Evolutionary conservation across 2,113 vertebrate species (phyloP).

Genomic region (Beaufortia kweichowensis): DNA sequence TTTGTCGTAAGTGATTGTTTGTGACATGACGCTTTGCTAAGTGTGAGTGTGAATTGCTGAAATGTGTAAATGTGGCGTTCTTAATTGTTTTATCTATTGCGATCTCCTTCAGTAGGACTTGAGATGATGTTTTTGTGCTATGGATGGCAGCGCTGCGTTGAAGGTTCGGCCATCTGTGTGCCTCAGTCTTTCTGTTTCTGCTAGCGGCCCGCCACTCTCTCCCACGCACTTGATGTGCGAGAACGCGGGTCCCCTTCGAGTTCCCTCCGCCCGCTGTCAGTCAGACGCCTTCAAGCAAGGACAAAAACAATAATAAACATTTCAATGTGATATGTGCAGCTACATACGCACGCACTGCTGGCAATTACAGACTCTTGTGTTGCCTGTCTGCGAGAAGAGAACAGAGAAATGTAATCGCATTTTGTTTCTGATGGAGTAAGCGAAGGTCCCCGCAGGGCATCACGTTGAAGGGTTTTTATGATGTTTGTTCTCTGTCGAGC

Average conservation of each 20-base stretch:
- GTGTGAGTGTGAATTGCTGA: conserved; percentile 48
- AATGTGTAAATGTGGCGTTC: conserved; percentile 57
- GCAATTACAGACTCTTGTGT: conserved; percentile 56
- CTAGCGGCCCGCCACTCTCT: conserved; percentile 6
- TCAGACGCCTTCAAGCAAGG: conserved; percentile 66
- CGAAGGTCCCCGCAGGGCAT: conserved; percentile 49
- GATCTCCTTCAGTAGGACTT: conserved; percentile 50
- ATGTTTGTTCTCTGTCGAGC: background rate
- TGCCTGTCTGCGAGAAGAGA: conserved; percentile 61
- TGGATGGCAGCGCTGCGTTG: conserved; percentile 60
- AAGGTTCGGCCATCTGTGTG: conserved; percentile 65
- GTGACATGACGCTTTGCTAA: conserved; percentile 51
- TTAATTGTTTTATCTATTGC: conserved; percentile 71
- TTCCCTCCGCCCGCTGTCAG: conserved; percentile 47
- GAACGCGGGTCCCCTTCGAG: conserved; percentile 45
- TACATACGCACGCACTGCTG: conserved; percentile 40
- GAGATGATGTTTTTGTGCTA: conserved; percentile 64
- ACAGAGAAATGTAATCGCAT: conserved; percentile 40
- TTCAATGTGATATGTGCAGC: conserved; percentile 54
- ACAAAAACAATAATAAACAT: conserved; percentile 61
- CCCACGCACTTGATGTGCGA: conserved; percentile 55
- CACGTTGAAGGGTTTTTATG: conserved; percentile 34
- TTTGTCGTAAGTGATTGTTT: conserved; percentile 8
- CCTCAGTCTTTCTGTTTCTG: conserved; percentile 29
- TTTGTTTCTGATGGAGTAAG: conserved; percentile 54